Conservation (phyloP, 2,888 invertebrate genomes). For the Rugalucina vietnamica region DNA sequence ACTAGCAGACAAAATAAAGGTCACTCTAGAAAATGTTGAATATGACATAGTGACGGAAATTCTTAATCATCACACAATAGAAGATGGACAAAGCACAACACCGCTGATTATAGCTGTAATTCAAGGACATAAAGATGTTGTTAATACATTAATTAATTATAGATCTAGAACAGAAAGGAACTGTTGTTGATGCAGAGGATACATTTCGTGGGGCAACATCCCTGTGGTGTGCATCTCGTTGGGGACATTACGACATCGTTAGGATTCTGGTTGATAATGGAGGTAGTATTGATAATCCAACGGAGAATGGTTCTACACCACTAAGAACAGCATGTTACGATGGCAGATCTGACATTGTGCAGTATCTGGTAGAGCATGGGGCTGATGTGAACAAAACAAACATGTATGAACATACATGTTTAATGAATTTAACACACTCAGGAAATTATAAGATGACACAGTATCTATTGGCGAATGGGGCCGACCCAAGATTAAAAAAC, state of each 20-base stretch:
- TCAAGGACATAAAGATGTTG: background rate
- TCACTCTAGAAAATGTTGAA: no score
- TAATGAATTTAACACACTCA: background rate
- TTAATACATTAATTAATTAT: background rate
- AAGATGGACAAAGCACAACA: background rate
- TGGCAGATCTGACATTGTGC: background rate
- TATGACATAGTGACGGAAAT: background rate
- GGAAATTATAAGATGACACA: background rate
- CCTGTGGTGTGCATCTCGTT: background rate
- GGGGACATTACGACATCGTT: background rate
- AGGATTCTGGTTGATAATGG: background rate
- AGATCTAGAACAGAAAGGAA: background rate
- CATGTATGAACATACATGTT: background rate
- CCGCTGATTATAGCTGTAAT: background rate
- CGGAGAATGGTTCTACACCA: background rate
- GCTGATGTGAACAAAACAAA: background rate
- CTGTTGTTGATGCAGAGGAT: background rate
- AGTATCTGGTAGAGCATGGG: background rate
- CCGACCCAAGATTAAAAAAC: background rate
- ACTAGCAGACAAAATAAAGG: no score
- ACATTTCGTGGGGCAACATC: background rate
- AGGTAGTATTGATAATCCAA: background rate
- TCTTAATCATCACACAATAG: background rate
- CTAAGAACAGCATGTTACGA: background rate
- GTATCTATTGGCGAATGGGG: background rate